Base-by-base conservation (phyloP, 2,888 invertebrate species). In the Luffia ferchaultella region DNA sequence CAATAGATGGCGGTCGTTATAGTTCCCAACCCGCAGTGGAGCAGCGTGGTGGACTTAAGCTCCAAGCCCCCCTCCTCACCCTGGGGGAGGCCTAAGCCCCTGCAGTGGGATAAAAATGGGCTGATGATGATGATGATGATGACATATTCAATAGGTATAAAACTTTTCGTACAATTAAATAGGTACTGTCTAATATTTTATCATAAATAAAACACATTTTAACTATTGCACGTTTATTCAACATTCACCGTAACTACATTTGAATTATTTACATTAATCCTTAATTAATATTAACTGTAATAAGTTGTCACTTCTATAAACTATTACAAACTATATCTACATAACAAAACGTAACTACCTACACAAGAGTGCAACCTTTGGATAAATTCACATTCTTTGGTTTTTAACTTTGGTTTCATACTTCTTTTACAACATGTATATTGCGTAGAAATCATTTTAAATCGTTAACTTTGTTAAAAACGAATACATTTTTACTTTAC, bases 161-260 rank as follows among this genome's bases (percentile, higher is more conserved):
- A n/a, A n/a, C n/a, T n/a, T n/a, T n/a, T n/a, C n/a, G n/a, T n/a
- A n/a, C n/a, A n/a, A n/a, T n/a, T n/a, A n/a, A n/a, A n/a, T n/a
- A n/a, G n/a, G n/a, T n/a, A n/a, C n/a, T n/a, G n/a, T n/a, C n/a
- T n/a, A n/a, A n/a, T n/a, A n/a, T n/a, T n/a, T n/a, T n/a, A n/a
- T n/a, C n/a, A n/a, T n/a, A 30, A 30, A 30, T 30, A 50, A 55
- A 58, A 40, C 47, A 50, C 45, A 50, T 52, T 60, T 52, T 45
- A 62, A 62, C 56, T 65, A 76, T 76, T 76, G 71, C 71, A 75
- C 67, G 60, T 76, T 77, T 70, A 74, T 71, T 74, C 60, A 65
- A 63, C 30, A 12, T 30, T 30, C 30, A 30, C 3, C 30, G 3
- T 30, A 30, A 30, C 30, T 30, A 30, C 12, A 30, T 30, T 30